A percentile compares a stretch with the other conserved stretches of the same genome.
phyloP scores from a whole-genome alignment of 2,113 vertebrate species.

The Eidolon helvum region DNA sequence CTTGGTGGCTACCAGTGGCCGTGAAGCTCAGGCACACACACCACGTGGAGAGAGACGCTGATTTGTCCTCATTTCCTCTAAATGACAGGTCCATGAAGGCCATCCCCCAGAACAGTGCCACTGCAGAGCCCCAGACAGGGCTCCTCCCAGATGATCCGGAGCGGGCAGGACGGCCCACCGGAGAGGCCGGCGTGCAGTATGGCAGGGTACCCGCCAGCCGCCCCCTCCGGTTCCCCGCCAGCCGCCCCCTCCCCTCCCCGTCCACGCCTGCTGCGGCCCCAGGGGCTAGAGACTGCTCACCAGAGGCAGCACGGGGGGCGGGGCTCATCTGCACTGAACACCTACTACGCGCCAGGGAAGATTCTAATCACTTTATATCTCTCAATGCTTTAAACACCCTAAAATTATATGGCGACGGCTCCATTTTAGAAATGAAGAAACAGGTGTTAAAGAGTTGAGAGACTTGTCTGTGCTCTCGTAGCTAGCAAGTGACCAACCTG shows the following conservation, averaged over 20 bases:
- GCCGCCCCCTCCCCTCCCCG: neutral
- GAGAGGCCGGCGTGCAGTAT: neutral
- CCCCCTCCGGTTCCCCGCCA: neutral
- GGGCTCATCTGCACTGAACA: neutral
- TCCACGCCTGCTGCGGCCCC: neutral
- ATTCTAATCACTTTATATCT: neutral
- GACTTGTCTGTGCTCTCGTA: neutral
- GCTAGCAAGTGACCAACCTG: neutral
- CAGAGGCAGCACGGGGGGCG: accelerated
- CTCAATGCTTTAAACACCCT: neutral
- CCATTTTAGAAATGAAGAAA: neutral
- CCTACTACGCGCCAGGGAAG: neutral
- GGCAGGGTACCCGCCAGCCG: conserved; percentile 79
- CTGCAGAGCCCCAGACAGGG: neutral
- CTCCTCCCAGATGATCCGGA: neutral
- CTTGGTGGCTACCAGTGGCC: neutral
- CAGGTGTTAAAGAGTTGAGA: neutral
- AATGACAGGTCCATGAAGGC: conserved; percentile 27
- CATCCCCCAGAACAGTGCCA: neutral
- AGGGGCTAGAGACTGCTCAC: accelerated
- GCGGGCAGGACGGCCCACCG: neutral
- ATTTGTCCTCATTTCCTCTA: neutral
- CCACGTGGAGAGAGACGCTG: neutral
- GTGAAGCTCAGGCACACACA: neutral
- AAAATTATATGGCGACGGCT: neutral